Conservation (phyloP, 1,140 invertebrate genomes). For the Aphelenchoides fujianensis region DNA sequence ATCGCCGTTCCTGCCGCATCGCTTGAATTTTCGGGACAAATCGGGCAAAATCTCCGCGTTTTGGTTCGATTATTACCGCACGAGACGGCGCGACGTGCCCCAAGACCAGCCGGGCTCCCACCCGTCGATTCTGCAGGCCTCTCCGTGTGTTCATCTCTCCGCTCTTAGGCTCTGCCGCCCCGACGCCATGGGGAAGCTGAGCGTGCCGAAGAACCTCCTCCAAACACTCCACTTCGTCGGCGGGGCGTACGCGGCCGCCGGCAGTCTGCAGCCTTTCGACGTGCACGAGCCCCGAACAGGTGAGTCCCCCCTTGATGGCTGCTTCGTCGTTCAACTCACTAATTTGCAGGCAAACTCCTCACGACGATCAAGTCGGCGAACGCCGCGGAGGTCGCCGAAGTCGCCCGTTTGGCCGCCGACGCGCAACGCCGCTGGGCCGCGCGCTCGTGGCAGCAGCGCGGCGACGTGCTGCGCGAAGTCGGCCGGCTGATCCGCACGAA, state of each 20-base stretch:
- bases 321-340: constrained; percentile 8
- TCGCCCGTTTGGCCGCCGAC: constrained; percentile 24
- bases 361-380: constrained; percentile 27
- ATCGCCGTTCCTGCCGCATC: constrained; percentile 4
- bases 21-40: constrained; percentile 2
- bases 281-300: constrained; percentile 8
- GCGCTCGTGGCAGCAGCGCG: constrained; percentile 26
- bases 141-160: not conserved
- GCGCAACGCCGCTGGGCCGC: constrained; percentile 46
- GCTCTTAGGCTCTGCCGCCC: not conserved
- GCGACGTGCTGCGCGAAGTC: constrained; percentile 23
- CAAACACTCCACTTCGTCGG: constrained; percentile 8
- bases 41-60: constrained; percentile 6
- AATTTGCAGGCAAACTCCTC: constrained; percentile 31
- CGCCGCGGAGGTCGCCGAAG: constrained; percentile 22
- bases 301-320: not conserved
- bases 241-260: not conserved
- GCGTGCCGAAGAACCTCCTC: constrained; percentile 9
- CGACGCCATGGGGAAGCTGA: not conserved
- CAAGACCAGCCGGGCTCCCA: constrained; percentile 20
- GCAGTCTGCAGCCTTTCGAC: not conserved
- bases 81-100: not conserved
- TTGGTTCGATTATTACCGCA: constrained; percentile 14
- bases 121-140: constrained; percentile 6
- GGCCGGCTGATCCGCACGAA: constrained; percentile 44